phyloP scores from a whole-genome alignment of 2,888 invertebrate genomes.

The Leucozona laternaria region DNA sequence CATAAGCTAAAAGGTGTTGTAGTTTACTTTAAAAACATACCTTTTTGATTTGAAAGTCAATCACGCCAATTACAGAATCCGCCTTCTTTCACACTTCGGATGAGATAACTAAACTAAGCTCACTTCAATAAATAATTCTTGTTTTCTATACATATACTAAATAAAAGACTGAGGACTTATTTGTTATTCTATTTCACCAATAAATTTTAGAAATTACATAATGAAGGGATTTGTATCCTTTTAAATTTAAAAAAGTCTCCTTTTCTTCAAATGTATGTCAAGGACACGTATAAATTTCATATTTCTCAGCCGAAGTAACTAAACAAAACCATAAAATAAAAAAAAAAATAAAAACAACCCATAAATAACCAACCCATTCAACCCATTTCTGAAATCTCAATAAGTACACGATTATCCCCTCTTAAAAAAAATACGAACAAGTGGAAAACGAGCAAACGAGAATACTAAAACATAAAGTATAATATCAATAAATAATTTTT shows the following conservation, averaged over 20 bases:
- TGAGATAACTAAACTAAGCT: too few species aligned
- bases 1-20: too few species aligned
- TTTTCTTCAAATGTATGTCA: conserved; percentile 61
- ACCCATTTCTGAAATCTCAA: conserved; percentile 45
- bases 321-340: conserved; percentile 66
- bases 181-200: too few species aligned
- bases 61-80: too few species aligned
- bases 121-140: too few species aligned
- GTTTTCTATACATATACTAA: too few species aligned
- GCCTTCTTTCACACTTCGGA: too few species aligned
- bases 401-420: conserved; percentile 71
- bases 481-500: conserved; percentile 76
- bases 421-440: conserved; percentile 19
- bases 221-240: neutral
- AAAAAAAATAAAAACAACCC: conserved; percentile 60
- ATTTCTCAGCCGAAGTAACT: conserved; percentile 40
- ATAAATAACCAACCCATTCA: conserved; percentile 59
- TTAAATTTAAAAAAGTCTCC: conserved; percentile 1
- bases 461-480: conserved; percentile 57
- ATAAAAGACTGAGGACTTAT: too few species aligned
- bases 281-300: conserved; percentile 57
- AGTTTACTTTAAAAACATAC: too few species aligned
- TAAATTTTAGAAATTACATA: neutral
- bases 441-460: conserved; percentile 52
- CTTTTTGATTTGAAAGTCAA: too few species aligned